Percentiles rank a stretch among this genome's conserved stretches.
Evolutionary conservation across 2,797 vertebrate genomes (phyloP).

Genomic region (Sternotherus odoratus): DNA sequence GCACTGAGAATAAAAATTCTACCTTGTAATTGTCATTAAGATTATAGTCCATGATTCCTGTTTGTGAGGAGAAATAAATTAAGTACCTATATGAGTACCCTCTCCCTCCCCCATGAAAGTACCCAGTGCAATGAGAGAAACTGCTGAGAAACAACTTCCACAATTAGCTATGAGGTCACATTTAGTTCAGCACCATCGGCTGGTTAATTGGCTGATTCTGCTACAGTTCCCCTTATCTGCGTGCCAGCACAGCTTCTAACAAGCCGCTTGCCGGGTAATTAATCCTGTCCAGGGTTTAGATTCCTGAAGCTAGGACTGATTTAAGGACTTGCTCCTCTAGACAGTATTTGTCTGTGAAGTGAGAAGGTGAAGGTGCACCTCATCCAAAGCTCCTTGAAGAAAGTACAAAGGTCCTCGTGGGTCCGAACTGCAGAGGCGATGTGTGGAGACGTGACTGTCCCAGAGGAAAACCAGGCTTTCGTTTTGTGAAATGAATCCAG

Average conservation of each 20-base stretch:
- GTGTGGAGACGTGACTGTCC: not conserved
- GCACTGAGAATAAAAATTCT: slow-evolving; percentile 54
- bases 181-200: slow-evolving; percentile 81
- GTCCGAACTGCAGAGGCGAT: not conserved
- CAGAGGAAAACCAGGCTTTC: not conserved
- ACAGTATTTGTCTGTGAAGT: slow-evolving; percentile 1
- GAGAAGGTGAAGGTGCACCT: slow-evolving; percentile 1
- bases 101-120: slow-evolving; percentile 28
- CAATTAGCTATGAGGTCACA: slow-evolving; percentile 80
- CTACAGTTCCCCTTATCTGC: slow-evolving; percentile 73
- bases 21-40: slow-evolving; percentile 54
- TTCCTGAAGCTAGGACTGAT: slow-evolving; percentile 53
- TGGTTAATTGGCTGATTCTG: slow-evolving; percentile 83
- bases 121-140: slow-evolving; percentile 76
- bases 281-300: slow-evolving; percentile 67
- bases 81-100: slow-evolving; percentile 40
- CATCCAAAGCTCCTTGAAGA: slow-evolving; percentile 6
- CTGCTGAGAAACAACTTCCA: slow-evolving; percentile 76
- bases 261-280: slow-evolving; percentile 77
- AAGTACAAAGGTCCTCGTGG: not conserved
- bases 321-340: slow-evolving; percentile 41
- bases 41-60: slow-evolving; percentile 53
- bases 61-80: slow-evolving; percentile 73
- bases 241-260: slow-evolving; percentile 76
- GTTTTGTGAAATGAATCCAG: not conserved